Percentiles rank a stretch among this genome's conserved stretches.
Evolutionary conservation across 1,140 invertebrate species (phyloP).

Genomic region (Thaumatotibia leucotreta): DNA sequence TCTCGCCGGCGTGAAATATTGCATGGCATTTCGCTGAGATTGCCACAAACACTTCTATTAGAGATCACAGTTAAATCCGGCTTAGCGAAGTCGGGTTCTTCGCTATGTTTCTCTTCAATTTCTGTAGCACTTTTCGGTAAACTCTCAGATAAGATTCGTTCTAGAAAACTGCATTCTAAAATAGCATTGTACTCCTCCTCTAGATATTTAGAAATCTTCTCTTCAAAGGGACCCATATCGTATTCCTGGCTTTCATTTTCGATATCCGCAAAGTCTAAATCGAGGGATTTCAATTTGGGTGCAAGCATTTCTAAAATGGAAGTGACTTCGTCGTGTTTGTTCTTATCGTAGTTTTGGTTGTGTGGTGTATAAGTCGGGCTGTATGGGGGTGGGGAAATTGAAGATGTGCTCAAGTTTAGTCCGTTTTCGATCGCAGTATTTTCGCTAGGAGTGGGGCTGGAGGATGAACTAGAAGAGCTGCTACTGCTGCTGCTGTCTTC

Average conservation of each 20-base stretch:
- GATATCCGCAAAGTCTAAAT: conserved; percentile 38
- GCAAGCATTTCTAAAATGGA: conserved; percentile 31
- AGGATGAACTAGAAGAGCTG: not conserved
- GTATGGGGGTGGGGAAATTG: conserved; percentile 18
- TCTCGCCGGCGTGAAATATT: conserved; percentile 15
- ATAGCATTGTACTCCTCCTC: not conserved
- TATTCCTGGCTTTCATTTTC: conserved; percentile 23
- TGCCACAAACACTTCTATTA: conserved; percentile 15
- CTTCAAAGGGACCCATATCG: not conserved
- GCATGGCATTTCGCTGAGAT: not conserved
- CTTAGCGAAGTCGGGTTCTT: not conserved
- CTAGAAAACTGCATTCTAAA: not conserved
- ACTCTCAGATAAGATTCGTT: not conserved
- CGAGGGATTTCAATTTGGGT: conserved; percentile 32
- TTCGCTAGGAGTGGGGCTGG: not conserved
- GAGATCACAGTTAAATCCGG: not conserved
- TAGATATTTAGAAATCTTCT: not conserved
- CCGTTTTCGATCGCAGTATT: not conserved
- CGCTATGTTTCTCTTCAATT: not conserved
- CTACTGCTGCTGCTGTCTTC: not conserved
- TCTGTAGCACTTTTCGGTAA: not conserved
- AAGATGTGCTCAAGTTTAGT: conserved; percentile 32
- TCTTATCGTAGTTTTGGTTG: conserved; percentile 14
- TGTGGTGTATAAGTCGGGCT: conserved; percentile 2
- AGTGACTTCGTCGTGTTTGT: conserved; percentile 17